phyloP scores from a whole-genome alignment of 2,888 invertebrate genomes.

The Nemotelus pantherinus region DNA sequence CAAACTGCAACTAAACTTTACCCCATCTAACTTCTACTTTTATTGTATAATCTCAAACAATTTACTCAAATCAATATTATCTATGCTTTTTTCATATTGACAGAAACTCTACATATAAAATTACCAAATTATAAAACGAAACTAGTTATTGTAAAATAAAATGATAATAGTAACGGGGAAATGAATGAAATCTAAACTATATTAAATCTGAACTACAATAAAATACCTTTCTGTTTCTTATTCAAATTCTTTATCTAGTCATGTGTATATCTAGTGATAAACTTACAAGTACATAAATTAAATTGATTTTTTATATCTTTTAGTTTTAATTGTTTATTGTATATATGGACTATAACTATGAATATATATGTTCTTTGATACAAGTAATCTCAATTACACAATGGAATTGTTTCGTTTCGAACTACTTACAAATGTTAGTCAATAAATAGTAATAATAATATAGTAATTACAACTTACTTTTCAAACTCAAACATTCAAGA shows the following conservation, averaged over 20 bases:
- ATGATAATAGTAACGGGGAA: background rate
- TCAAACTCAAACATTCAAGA: constrained; percentile 42
- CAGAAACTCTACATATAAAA: no score
- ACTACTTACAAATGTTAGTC: constrained; percentile 42
- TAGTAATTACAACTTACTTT: constrained; percentile 30
- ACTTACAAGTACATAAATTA: constrained; percentile 45
- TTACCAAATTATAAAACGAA: background rate
- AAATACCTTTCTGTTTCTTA: constrained; percentile 41
- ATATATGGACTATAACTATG: constrained; percentile 41
- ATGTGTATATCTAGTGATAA: constrained; percentile 41
- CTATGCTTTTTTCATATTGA: no score
- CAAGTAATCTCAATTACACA: constrained; percentile 43
- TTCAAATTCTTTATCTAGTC: constrained; percentile 41
- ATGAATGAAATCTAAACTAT: constrained; percentile 13
- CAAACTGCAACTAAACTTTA: no score
- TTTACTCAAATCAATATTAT: no score
- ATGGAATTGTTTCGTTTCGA: constrained; percentile 31
- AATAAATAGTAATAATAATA: constrained; percentile 38
- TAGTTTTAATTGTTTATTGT: constrained; percentile 38
- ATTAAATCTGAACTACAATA: constrained; percentile 34
- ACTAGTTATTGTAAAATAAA: background rate
- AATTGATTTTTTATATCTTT: constrained; percentile 28
- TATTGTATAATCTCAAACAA: no score
- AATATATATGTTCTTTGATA: constrained; percentile 42
- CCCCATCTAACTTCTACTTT: no score